These are phyloP conservation scores for Pseudomyrmex sp. DNA, from an alignment of 1,140 invertebrate genomes.

Conservation along the genomic window DNA sequence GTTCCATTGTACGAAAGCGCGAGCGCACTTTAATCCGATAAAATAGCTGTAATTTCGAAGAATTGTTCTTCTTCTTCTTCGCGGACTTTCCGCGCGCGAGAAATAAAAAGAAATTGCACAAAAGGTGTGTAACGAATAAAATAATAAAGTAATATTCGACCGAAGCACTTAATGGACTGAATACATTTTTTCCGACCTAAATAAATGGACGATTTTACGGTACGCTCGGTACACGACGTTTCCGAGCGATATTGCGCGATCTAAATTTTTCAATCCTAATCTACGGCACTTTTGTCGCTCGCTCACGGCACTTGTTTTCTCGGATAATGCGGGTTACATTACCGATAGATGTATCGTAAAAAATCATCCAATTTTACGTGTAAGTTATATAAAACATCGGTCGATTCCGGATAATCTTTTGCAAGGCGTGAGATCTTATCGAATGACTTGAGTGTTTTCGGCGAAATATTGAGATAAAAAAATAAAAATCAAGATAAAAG, in stretches of 20 bases:
- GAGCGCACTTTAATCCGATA: constrained; percentile 49
- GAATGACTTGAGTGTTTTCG: constrained; percentile 45
- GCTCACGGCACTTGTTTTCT: constrained; percentile 10
- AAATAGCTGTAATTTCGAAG: constrained; percentile 53
- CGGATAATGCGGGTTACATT: not conserved
- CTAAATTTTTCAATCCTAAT: constrained; percentile 39
- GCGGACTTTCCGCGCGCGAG: constrained; percentile 1
- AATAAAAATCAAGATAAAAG: constrained; percentile 12
- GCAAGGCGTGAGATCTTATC: constrained; percentile 49
- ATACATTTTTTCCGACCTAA: constrained; percentile 23
- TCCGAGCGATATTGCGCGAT: constrained; percentile 4
- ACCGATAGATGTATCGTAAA: constrained; percentile 6
- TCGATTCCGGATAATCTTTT: constrained; percentile 16
- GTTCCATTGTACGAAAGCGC: constrained; percentile 45
- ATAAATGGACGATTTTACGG: constrained; percentile 35
- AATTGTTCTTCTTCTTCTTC: constrained; percentile 52
- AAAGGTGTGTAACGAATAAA: constrained; percentile 19
- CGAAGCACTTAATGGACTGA: constrained; percentile 25
- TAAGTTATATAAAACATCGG: constrained; percentile 61
- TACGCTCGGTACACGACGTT: not conserved
- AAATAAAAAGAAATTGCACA: constrained; percentile 10
- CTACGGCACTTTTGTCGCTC: constrained; percentile 7
- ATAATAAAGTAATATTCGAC: constrained; percentile 48
- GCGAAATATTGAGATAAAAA: constrained; percentile 11
- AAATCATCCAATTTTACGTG: constrained; percentile 69